Conservation (phyloP, 2,113 vertebrate species). For the Pygathrix nemaeus region DNA sequence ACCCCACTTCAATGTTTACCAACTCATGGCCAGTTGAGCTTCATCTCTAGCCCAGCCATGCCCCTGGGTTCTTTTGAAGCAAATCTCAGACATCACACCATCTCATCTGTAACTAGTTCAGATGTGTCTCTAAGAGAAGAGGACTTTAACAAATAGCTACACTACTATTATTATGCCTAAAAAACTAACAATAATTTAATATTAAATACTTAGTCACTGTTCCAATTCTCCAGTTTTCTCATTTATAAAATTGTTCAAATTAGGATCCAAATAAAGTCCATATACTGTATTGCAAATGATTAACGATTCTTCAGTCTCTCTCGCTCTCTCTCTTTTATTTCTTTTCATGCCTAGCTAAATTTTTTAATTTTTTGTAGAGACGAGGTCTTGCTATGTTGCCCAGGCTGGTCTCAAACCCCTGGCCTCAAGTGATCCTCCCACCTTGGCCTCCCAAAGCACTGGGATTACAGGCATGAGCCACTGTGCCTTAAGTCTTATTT, state of each 20-base stretch:
- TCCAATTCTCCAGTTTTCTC: background rate
- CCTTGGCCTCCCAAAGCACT: no score
- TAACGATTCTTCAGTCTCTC: background rate
- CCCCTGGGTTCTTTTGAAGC: background rate
- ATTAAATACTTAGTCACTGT: background rate
- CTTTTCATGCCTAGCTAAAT: no score
- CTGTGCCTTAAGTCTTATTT: no score
- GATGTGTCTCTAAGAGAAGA: background rate
- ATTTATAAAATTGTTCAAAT: background rate
- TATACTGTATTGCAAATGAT: background rate
- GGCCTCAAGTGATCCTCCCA: no score
- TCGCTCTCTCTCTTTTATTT: background rate
- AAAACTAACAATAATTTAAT: background rate
- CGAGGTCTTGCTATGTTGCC: no score
- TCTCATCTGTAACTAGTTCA: slow-evolving; percentile 24
- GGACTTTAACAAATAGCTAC: background rate
- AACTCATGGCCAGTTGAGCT: background rate
- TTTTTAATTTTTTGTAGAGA: no score
- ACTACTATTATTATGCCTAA: background rate
- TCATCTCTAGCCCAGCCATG: background rate
- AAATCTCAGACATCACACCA: background rate
- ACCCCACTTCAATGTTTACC: background rate
- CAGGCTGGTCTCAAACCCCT: no score
- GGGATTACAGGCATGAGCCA: no score
- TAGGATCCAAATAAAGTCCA: background rate